A percentile compares a stretch with the other conserved stretches of the same genome.
Conservation (phyloP, 92 coral and sea anemone genomes). For the Parazoanthus darwini region DNA sequence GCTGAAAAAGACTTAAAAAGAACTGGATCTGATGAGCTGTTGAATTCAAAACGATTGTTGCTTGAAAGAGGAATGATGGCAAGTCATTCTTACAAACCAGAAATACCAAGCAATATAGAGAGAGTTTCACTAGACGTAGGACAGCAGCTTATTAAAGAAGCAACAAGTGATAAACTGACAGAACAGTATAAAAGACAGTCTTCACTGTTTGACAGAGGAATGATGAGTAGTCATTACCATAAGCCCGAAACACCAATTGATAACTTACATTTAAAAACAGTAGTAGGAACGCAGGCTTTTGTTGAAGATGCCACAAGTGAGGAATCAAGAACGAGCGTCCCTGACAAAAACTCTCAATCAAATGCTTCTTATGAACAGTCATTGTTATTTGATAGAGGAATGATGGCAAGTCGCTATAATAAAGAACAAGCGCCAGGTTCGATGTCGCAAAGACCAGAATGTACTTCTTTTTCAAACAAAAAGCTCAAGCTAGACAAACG, state of each 20-base stretch:
- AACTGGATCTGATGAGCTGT: background rate
- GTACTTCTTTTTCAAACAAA: background rate
- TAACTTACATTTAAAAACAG: background rate
- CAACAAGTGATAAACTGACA: background rate
- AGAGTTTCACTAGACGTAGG: background rate
- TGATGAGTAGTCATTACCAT: background rate
- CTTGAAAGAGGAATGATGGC: conserved; percentile 26
- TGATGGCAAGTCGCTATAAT: conserved; percentile 18
- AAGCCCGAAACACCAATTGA: background rate
- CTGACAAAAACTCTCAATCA: background rate
- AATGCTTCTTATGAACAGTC: background rate
- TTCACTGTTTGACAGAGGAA: background rate
- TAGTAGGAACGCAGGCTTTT: background rate
- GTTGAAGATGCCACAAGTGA: background rate
- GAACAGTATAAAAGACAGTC: background rate
- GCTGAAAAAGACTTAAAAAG: background rate
- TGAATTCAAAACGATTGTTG: background rate
- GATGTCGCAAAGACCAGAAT: background rate
- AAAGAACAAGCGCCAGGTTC: background rate
- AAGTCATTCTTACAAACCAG: background rate
- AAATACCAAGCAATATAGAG: background rate
- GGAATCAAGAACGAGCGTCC: background rate
- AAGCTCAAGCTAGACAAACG: background rate
- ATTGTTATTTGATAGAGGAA: background rate
- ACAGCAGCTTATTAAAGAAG: background rate